phyloP scores from a whole-genome alignment of 2,888 invertebrate genomes.

The Creontiades dilutus region DNA sequence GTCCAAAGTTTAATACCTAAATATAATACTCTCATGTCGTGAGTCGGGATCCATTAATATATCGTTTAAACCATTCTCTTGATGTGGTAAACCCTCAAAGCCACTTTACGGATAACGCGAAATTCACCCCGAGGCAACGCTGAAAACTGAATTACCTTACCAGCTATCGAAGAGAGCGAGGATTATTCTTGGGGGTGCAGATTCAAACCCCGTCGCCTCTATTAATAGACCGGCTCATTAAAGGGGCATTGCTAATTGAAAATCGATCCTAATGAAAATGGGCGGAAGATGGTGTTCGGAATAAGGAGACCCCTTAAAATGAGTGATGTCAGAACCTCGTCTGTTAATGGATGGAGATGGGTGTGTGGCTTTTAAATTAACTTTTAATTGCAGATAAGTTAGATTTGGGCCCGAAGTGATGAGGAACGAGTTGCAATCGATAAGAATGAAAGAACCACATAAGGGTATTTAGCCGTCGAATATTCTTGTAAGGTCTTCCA shows the following conservation, averaged over 20 bases:
- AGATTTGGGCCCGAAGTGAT: too few species aligned
- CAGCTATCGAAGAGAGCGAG: neutral
- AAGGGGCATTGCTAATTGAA: conserved; percentile 25
- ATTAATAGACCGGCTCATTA: conserved; percentile 1
- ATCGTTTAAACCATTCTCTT: neutral
- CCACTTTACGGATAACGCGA: neutral
- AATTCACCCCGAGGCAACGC: conserved; percentile 1
- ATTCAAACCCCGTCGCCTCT: neutral
- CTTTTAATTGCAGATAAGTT: too few species aligned
- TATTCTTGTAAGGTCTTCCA: too few species aligned
- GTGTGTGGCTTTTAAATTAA: too few species aligned
- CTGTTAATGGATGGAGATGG: too few species aligned
- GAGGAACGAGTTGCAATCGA: too few species aligned
- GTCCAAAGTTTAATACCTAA: neutral
- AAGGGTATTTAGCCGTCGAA: too few species aligned
- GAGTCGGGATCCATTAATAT: neutral
- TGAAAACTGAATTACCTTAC: conserved; percentile 15
- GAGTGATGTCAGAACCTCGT: neutral
- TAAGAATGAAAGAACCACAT: too few species aligned
- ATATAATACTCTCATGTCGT: neutral
- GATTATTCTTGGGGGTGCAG: conserved; percentile 2
- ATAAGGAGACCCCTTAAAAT: neutral
- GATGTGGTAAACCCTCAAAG: neutral
- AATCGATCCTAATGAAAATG: conserved; percentile 5
- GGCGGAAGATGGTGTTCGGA: conserved; percentile 1